Base-by-base conservation (phyloP, 2,888 invertebrate genomes). In the Caenorhabditis sp. region DNA sequence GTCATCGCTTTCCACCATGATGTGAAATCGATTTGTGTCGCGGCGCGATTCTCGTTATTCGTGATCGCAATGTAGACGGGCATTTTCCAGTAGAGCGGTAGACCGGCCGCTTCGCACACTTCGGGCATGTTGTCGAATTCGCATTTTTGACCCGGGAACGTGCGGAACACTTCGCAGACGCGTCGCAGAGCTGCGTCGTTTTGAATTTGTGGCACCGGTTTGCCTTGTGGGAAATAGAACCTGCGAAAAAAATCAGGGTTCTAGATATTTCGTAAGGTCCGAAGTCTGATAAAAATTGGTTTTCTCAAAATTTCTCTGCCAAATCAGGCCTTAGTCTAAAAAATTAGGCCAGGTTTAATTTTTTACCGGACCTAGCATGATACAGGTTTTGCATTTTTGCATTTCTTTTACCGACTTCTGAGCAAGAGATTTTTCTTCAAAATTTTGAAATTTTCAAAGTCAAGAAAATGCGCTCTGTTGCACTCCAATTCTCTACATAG, bases 41-140 rank as follows among this genome's bases (percentile, higher is more conserved):
- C 76, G 26, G 50, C 55, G 14, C 72, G 66, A 37, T 81, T 61
- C 79, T 85, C 76, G 14, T 75, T 62, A 66, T 81, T 80, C 37
- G 79, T 79, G 63, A 85, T 62, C 10, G 78, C 66, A 21, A 93
- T 91, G 91, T 94, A 96, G 73, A 99, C 91, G n/a, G 96, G 94
- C 88, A 93, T 93, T 89, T 97, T 97, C 97, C 97, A 97, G 90
- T 97, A 99, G 66, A 95, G 91, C 14, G 97, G 95, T 82, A 96
- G 91, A 80, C 94, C 94, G 89, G 94, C 94, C 36, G 95, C 93
- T 91, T 94, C 92, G 50, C 92, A 81, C 31, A 86, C 77, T 14
- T 78, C 77, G 54, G 69, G 70, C 79, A 86, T 81, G 72, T 86
- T 78, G 26, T 80, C 78, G 49, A 68, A 59, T 62, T 64, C 62